Evolutionary conservation across 2,797 vertebrate species (phyloP).

Genomic region (Furcifer pardalis): DNA sequence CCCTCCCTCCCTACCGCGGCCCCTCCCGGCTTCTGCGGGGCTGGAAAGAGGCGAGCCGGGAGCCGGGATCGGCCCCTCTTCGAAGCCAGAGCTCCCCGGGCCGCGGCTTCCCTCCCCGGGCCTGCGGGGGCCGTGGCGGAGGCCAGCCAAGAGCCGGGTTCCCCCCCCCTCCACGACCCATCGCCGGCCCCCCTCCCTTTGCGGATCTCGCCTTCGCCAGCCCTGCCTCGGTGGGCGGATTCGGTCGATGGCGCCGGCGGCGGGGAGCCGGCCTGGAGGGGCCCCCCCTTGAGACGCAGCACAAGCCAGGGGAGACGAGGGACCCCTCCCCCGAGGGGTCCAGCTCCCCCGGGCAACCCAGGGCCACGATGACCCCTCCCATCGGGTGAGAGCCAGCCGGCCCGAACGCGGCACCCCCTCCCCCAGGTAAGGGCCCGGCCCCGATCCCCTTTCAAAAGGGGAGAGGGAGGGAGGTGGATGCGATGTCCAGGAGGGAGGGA

Average conservation of each 20-base stretch:
- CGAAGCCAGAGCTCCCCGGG: not conserved
- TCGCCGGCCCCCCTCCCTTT: conserved; percentile 35
- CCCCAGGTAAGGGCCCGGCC: not conserved
- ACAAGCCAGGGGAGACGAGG: too few relatives aligned
- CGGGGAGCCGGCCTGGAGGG: conserved; percentile 30
- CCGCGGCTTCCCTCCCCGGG: conserved; percentile 28
- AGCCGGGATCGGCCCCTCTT: not conserved
- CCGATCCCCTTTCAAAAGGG: not conserved
- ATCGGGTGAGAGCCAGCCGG: conserved; percentile 10
- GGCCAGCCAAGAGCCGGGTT: not conserved
- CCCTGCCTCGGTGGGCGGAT: conserved; percentile 10
- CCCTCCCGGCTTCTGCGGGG: conserved; percentile 37
- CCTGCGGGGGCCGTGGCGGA: not conserved
- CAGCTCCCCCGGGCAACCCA: not conserved
- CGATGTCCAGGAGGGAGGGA: accelerated
- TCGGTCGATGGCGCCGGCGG: conserved; percentile 7
- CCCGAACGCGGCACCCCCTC: not conserved
- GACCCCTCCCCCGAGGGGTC: not conserved
- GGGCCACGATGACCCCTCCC: conserved; percentile 12
- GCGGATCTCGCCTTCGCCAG: conserved; percentile 41
- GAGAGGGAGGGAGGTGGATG: not conserved
- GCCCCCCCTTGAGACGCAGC: conserved; percentile 22
- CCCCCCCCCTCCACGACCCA: conserved; percentile 13
- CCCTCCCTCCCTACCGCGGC: not conserved
- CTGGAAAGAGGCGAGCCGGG: not conserved